These are phyloP conservation scores for Uloborus diversus DNA, from an alignment of 1,140 invertebrate species.

Conservation along the genomic window DNA sequence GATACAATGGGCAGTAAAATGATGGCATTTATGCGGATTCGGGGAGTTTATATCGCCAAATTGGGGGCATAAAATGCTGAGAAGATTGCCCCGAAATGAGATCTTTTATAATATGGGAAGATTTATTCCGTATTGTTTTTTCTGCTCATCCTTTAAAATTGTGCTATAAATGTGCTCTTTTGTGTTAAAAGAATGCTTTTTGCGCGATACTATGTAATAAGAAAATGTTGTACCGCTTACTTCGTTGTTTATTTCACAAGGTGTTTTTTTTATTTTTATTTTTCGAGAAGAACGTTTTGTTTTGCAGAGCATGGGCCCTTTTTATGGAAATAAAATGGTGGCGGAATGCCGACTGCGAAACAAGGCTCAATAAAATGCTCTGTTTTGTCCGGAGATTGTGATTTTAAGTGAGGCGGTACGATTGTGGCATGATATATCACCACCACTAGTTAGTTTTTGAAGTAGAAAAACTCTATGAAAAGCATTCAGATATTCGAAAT, in stretches of 20 bases:
- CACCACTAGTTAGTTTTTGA: too few relatives aligned
- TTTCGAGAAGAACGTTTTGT: not conserved
- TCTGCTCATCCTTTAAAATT: not conserved
- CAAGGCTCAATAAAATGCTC: too few relatives aligned
- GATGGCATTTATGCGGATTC: constrained; percentile 18
- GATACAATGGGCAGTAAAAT: constrained; percentile 46
- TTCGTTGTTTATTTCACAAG: not conserved
- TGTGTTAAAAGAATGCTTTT: not conserved
- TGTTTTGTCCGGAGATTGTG: too few relatives aligned
- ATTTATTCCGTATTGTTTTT: constrained; percentile 44
- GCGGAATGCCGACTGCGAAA: too few relatives aligned
- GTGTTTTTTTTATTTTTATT: not conserved
- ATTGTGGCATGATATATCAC: too few relatives aligned
- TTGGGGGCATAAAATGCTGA: constrained; percentile 2
- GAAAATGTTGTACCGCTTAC: not conserved
- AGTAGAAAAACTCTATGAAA: too few relatives aligned
- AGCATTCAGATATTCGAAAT: too few relatives aligned
- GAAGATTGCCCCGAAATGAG: not conserved
- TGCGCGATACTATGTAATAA: constrained; percentile 14
- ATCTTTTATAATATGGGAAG: not conserved
- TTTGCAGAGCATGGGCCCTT: not conserved
- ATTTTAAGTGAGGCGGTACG: too few relatives aligned
- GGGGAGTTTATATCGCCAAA: constrained; percentile 21
- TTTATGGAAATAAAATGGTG: too few relatives aligned
- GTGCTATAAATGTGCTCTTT: constrained; percentile 17